Percentiles rank a stretch among this genome's conserved stretches.
Conservation (phyloP, 2,797 vertebrate genomes). For the Eulemur albifrons region DNA sequence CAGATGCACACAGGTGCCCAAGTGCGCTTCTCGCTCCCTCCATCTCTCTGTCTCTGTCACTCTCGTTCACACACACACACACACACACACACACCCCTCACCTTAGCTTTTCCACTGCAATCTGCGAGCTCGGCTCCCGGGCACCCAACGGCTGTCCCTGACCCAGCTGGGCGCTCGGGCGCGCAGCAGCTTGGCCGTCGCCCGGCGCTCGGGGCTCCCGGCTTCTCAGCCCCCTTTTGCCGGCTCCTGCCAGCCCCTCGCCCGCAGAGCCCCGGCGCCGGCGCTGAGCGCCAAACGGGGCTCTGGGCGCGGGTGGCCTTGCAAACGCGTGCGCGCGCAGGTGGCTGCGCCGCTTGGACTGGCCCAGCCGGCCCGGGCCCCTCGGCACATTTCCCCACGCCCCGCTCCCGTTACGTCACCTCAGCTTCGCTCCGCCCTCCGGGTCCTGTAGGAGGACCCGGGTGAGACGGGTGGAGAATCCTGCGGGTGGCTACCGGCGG, state of each 20-base stretch:
- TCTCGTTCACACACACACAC: neutral
- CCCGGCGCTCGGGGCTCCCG: neutral
- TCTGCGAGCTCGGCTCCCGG: neutral
- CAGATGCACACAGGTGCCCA: constrained; percentile 24
- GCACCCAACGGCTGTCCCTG: neutral
- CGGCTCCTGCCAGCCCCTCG: neutral
- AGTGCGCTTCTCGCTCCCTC: neutral
- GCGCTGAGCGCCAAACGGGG: neutral
- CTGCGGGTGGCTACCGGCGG: neutral
- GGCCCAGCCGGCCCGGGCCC: constrained; percentile 13
- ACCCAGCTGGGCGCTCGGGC: neutral
- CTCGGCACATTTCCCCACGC: constrained; percentile 28
- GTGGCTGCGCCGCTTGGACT: constrained; percentile 49
- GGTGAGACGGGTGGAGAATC: neutral
- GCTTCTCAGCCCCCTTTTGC: neutral
- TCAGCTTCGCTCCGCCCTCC: constrained; percentile 48
- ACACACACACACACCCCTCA: neutral
- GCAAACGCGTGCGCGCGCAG: neutral
- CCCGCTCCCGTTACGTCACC: constrained; percentile 63
- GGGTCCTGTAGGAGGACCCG: neutral
- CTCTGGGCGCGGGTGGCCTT: neutral
- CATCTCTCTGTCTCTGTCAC: neutral
- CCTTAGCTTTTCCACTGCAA: constrained; percentile 46
- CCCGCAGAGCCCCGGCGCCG: neutral
- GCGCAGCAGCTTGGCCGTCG: neutral